Base-by-base conservation (phyloP, 2,888 invertebrate genomes). In the Calliphora vomitoria region DNA sequence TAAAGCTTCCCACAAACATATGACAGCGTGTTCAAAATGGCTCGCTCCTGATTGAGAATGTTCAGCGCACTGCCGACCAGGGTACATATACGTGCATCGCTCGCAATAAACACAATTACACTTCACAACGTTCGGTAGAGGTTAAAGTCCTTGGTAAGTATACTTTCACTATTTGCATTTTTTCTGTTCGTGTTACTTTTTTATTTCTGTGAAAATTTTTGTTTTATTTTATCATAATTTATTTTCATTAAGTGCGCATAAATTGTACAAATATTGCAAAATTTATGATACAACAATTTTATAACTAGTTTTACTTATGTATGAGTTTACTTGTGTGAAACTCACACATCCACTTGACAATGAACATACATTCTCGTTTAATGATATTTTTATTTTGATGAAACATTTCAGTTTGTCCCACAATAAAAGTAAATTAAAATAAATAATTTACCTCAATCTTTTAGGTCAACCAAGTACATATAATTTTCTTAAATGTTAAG, bases 1-100 rank as follows among this genome's bases (percentile, higher is more conserved):
- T 96, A 91, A 95, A 95, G 15, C 94, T 98, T 58, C 98, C 98
- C 0, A 95, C 97, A 72, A 98, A 97, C 93, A 95, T 98, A 91
- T 95, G 98, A 90, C 98, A 98, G 94, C 96, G 97, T 90, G 97
- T 97, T 85, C 95, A 96, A 6, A 98, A 98, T 91, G 98, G 98
- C 15, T 97, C 97, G 0, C 94, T 98, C 76, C 95, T 96, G 50
- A 96, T 98, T 76, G 96, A 97, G 91, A 97, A 97, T 91, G 97
- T 98, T 13, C 97, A 98, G 92, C 95, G 97, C 58, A 95, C 95
- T 38, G 96, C 97, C 89, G 98, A 98, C 92, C 97, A 97, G 53
- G 98, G 98, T n/a, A 96, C 96, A 4, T 98, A 98, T 93, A 97
- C 97, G 11, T 98, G 98, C 92, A 97, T 96, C 78, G 98, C 98